Evolutionary conservation across 1,140 invertebrate species (phyloP).

Genomic region (Apis laboriosa): DNA sequence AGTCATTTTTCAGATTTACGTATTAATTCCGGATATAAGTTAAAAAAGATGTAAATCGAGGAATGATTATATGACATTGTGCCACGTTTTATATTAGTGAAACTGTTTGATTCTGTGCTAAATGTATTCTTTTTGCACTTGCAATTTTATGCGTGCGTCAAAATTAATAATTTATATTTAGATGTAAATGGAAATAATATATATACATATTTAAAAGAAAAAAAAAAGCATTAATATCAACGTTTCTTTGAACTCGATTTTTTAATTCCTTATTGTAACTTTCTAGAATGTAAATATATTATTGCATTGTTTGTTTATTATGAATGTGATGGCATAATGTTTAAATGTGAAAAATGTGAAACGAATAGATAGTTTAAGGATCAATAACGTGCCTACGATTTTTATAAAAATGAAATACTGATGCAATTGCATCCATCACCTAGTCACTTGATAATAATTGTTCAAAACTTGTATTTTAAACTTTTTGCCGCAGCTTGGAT

Average conservation of each 20-base stretch:
- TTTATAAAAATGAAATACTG: constrained; percentile 68
- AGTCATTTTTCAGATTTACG: too few relatives aligned
- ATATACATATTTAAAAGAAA: not conserved
- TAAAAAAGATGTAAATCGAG: too few relatives aligned
- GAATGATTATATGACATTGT: not conserved
- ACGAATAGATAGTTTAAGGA: constrained; percentile 61
- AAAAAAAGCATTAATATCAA: constrained; percentile 22
- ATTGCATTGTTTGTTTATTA: constrained; percentile 60
- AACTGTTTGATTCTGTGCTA: constrained; percentile 18
- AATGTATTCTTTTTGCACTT: constrained; percentile 42
- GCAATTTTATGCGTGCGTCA: constrained; percentile 22
- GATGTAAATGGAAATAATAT: not conserved
- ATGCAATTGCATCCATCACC: constrained; percentile 74
- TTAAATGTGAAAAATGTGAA: constrained; percentile 49
- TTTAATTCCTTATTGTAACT: constrained; percentile 38
- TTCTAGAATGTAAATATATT: constrained; percentile 70
- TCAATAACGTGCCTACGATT: constrained; percentile 74
- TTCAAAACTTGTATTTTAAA: constrained; percentile 70
- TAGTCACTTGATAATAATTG: constrained; percentile 77
- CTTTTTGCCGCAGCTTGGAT: constrained; percentile 70
- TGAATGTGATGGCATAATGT: constrained; percentile 61
- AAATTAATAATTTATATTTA: constrained; percentile 51
- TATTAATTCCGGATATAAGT: too few relatives aligned
- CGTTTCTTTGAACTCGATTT: constrained; percentile 62
- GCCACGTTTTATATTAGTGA: constrained; percentile 15